Percentiles rank a stretch among this genome's conserved stretches.
Evolutionary conservation across 2,113 vertebrate genomes (phyloP).

Genomic region (Atractosteus spatula): DNA sequence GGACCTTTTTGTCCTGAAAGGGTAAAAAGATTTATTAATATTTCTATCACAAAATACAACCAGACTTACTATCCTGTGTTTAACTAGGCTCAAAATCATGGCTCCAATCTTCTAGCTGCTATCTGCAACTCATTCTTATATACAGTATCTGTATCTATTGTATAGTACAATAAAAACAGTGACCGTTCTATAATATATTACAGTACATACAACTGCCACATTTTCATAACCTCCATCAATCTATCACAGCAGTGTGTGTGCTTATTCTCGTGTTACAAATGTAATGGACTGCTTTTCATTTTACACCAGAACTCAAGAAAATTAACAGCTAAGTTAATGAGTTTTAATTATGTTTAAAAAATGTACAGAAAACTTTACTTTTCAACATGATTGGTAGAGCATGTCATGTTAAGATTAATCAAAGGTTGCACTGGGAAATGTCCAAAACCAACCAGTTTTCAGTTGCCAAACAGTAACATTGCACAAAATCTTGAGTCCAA

Average conservation of each 20-base stretch:
- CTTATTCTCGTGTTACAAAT: slow-evolving; percentile 63
- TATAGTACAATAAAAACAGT: slow-evolving; percentile 66
- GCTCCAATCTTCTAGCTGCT: slow-evolving; percentile 34
- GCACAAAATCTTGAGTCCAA: too few species aligned
- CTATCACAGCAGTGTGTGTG: slow-evolving; percentile 43
- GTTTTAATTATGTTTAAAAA: not conserved
- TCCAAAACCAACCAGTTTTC: too few species aligned
- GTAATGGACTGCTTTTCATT: slow-evolving; percentile 66
- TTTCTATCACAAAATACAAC: not conserved
- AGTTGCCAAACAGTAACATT: too few species aligned
- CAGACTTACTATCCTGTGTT: not conserved
- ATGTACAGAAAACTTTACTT: not conserved
- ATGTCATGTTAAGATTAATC: not conserved
- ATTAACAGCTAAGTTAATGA: slow-evolving; percentile 55
- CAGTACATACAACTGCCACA: slow-evolving; percentile 61
- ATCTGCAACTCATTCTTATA: slow-evolving; percentile 60
- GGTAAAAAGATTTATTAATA: too few species aligned
- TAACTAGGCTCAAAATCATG: slow-evolving; percentile 9
- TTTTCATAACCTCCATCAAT: slow-evolving; percentile 51
- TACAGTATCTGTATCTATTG: slow-evolving; percentile 72
- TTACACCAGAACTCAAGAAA: slow-evolving; percentile 71
- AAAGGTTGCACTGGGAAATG: too few species aligned
- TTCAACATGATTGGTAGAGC: not conserved
- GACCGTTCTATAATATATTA: slow-evolving; percentile 63
- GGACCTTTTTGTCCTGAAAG: too few species aligned